Conservation (phyloP, 2,797 vertebrate genomes). For the Stomatorhinus walkeri region DNA sequence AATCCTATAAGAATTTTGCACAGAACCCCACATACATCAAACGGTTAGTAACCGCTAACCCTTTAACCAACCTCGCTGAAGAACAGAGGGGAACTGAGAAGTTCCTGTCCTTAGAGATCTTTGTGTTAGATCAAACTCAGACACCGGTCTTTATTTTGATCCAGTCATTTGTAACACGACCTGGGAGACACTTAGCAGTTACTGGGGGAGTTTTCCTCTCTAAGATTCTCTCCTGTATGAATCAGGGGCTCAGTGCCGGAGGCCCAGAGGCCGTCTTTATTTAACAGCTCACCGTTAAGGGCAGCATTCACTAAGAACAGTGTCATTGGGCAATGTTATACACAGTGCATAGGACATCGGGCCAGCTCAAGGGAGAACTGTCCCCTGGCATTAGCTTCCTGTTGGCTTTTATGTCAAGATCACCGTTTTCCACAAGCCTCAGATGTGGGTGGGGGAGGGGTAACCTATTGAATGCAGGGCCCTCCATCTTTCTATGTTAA, state of each 20-base stretch:
- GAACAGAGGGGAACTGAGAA: not conserved
- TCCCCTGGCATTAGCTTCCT: not conserved
- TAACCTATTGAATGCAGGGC: not conserved
- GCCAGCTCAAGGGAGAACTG: not conserved
- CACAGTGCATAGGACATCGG: not conserved
- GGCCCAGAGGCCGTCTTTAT: not conserved
- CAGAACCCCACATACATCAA: conserved; percentile 30
- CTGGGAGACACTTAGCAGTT: not conserved
- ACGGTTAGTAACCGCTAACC: not conserved
- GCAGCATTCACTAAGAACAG: not conserved
- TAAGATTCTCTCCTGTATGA: not conserved
- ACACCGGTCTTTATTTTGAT: not conserved
- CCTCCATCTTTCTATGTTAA: not conserved
- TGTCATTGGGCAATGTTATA: not conserved
- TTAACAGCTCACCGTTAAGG: not conserved
- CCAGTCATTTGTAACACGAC: not conserved
- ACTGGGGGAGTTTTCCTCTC: not conserved
- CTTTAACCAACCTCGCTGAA: not conserved
- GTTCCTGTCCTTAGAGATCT: not conserved
- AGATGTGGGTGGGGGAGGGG: not conserved
- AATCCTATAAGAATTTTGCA: not conserved
- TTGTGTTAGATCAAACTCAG: conserved; percentile 5
- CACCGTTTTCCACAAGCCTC: not conserved
- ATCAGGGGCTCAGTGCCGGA: not conserved
- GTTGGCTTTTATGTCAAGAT: not conserved